Percentiles rank a stretch among this genome's conserved stretches.
These are phyloP conservation scores for Zaprionus taronus DNA, from an alignment of 1,140 invertebrate genomes.

Conservation along the genomic window DNA sequence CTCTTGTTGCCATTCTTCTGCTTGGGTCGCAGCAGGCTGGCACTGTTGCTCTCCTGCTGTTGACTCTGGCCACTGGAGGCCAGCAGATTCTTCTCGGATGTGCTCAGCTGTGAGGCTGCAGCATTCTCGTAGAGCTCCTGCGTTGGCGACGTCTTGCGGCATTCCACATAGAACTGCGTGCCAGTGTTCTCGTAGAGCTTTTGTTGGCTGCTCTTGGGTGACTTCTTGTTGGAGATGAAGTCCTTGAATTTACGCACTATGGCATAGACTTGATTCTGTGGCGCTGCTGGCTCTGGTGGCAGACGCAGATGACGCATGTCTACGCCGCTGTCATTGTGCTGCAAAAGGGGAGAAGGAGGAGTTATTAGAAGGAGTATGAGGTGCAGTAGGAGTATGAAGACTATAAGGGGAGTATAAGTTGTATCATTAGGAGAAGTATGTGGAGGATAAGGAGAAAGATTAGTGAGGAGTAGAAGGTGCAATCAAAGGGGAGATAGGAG, in stretches of 20 bases:
- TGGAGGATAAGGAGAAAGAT: too few relatives aligned
- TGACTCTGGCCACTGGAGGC: conserved; percentile 15
- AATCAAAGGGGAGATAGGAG: too few relatives aligned
- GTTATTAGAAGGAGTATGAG: too few relatives aligned
- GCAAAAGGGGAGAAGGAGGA: background rate
- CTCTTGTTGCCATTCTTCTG: conserved; percentile 84
- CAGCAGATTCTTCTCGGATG: conserved; percentile 48
- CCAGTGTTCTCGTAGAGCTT: conserved; percentile 75
- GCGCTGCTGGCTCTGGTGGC: conserved; percentile 86
- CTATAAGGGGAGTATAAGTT: too few relatives aligned
- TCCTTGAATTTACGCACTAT: conserved; percentile 86
- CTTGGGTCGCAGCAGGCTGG: conserved; percentile 79
- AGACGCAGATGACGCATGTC: conserved; percentile 86
- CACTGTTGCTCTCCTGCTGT: background rate
- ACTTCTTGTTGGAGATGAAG: conserved; percentile 86
- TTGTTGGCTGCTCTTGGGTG: conserved; percentile 84
- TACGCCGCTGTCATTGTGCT: conserved; percentile 85
- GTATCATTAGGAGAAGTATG: too few relatives aligned
- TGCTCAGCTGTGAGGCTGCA: conserved; percentile 19
- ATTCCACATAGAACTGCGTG: conserved; percentile 74
- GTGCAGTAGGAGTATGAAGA: too few relatives aligned
- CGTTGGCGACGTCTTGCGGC: conserved; percentile 16
- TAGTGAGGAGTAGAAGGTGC: too few relatives aligned
- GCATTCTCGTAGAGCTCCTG: conserved; percentile 65
- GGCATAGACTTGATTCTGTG: conserved; percentile 85